Evolutionary conservation across 2,888 invertebrate species (phyloP), one percentile per base, ranked within the genome.

Genomic region (Drosophila buzzatii): DNA sequence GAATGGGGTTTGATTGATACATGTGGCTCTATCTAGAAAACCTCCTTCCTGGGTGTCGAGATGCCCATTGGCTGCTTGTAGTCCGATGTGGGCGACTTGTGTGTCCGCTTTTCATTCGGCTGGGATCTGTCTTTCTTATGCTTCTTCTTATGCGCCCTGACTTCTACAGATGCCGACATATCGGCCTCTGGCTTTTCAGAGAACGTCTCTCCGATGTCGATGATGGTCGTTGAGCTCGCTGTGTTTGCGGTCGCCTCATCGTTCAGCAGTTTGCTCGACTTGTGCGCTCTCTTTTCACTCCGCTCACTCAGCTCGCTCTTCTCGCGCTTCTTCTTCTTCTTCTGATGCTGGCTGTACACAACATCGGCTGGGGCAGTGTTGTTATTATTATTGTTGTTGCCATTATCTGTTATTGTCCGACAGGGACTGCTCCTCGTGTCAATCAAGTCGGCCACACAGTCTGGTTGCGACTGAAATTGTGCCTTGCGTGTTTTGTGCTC

Each of bases 1-100:
- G 49, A 62, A 56, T 52, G 47, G 39, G 47, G 33, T 20, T 14
- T 35, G 35, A 59, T 60, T 47, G 47, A 44, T 42, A 41, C 12
- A 67, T 44, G 58, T 42, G 27, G 39, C 20, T 31, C 41, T 67
- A 71, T 59, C 90, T 95, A 95, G 92, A 95, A 93, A 90, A 97
- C 95, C 93, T 97, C 97, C 93, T 98, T 97, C 89, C 97, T 98
- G 14, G 98, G 97, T 44, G 98, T 98, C 53, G 97, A 97, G 91
- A 98, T 97, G 76, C 98, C 98, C 85, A 96, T 94, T 44, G 98
- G 96, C 94, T 98, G 98, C 93, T 98, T 98, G 91, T 98, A 98
- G 58, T 96, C 98, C 39, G 72, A 44, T 51, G 51, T 31, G 9
- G 60, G 18, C 27, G 58, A 20, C 42, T 70, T 66, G 35, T 79